A percentile compares a stretch with the other conserved stretches of the same genome.
These are phyloP conservation scores for Lytechinus pictus DNA, from an alignment of 35 echinoderm and acorn worm species.

Conservation along the genomic window DNA sequence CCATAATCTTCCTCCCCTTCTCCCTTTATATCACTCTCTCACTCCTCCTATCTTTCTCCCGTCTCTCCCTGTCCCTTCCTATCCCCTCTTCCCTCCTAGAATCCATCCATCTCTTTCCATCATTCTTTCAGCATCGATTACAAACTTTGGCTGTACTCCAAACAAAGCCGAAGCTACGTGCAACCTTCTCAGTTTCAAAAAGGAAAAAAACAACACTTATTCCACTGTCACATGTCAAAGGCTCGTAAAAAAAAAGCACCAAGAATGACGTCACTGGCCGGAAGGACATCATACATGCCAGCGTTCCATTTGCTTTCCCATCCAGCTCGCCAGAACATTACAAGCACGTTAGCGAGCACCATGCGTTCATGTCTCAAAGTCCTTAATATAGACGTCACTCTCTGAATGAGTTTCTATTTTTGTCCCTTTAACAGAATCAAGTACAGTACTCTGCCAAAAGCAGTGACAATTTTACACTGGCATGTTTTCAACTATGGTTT, in stretches of 20 bases:
- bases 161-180: not conserved
- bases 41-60: too few relatives aligned
- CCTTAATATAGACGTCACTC: not conserved
- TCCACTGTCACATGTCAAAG: not conserved
- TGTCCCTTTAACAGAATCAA: not conserved
- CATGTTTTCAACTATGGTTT: not conserved
- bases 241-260: not conserved
- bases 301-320: not conserved
- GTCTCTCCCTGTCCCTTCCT: not conserved
- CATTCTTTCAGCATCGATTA: too few relatives aligned
- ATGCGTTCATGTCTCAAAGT: not conserved
- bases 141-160: not conserved
- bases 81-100: not conserved
- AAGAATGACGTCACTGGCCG: not conserved
- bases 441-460: not conserved
- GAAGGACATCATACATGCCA: not conserved
- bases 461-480: not conserved
- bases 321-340: not conserved
- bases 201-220: too few relatives aligned
- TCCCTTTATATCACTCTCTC: too few relatives aligned
- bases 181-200: not conserved
- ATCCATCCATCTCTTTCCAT: not conserved
- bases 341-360: not conserved
- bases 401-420: constrained; percentile 17
- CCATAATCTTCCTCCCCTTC: too few relatives aligned